Evolutionary conservation across 2,888 invertebrate genomes (phyloP).

Genomic region (Drosophila histrio): DNA sequence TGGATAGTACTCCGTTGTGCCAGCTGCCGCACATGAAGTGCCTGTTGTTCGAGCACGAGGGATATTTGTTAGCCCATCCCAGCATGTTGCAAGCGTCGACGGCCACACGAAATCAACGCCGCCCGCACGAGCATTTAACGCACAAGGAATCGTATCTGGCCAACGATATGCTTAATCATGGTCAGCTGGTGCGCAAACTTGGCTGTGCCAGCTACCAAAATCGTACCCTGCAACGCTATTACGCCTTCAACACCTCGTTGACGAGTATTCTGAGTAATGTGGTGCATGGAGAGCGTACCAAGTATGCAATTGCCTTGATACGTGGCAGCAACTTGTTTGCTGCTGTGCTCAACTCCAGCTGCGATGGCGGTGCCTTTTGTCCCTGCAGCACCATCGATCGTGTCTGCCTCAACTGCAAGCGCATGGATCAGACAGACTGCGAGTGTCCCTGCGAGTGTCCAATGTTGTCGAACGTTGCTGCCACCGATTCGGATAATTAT

Average conservation of each 20-base stretch:
- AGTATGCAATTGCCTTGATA: conserved; percentile 92
- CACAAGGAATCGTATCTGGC: conserved; percentile 95
- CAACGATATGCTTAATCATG: conserved; percentile 94
- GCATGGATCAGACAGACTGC: conserved; percentile 97
- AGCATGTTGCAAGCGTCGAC: conserved; percentile 89
- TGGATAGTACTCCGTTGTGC: conserved; percentile 89
- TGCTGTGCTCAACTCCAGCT: conserved; percentile 94
- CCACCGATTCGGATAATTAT: conserved; percentile 42
- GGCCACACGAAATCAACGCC: conserved; percentile 85
- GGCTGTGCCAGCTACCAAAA: conserved; percentile 94
- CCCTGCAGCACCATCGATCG: conserved; percentile 96
- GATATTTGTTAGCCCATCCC: conserved; percentile 94
- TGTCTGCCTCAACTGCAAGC: conserved; percentile 94
- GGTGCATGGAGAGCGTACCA: conserved; percentile 94
- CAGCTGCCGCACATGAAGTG: conserved; percentile 89
- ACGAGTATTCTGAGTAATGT: conserved; percentile 91
- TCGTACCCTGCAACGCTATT: conserved; percentile 93
- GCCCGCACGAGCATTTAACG: conserved; percentile 94
- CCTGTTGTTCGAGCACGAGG: conserved; percentile 94
- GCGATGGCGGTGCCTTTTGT: conserved; percentile 93
- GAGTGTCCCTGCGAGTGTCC: conserved; percentile 97
- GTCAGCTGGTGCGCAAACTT: conserved; percentile 91
- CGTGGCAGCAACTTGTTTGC: conserved; percentile 95
- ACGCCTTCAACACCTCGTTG: conserved; percentile 91
- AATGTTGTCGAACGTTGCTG: conserved; percentile 76